These are phyloP conservation scores for Himalopsyche japonica DNA, from an alignment of 2,888 invertebrate species.

Conservation along the genomic window DNA sequence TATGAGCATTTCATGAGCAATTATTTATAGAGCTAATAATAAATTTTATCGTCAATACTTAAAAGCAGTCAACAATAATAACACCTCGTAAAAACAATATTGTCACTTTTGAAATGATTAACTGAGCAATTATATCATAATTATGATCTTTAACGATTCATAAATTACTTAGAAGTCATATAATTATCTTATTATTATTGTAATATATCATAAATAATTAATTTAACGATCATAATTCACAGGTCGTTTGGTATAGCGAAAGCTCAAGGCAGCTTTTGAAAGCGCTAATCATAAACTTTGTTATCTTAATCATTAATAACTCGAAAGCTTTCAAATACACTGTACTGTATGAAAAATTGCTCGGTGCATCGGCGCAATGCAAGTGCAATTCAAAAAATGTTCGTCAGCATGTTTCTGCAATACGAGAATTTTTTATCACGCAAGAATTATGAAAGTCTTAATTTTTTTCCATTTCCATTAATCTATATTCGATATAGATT, in stretches of 20 bases:
- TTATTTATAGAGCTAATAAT: no score
- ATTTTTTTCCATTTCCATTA: no score
- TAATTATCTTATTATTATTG: not conserved
- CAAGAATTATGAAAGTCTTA: no score
- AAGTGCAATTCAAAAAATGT: not conserved
- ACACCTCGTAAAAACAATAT: no score
- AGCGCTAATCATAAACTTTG: constrained; percentile 34
- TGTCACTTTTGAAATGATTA: no score
- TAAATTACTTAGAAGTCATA: not conserved
- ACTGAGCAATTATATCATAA: not conserved
- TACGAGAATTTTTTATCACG: no score
- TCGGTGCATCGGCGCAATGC: constrained; percentile 2
- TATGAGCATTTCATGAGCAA: no score
- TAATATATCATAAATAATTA: not conserved
- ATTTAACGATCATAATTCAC: not conserved
- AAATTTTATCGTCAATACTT: no score
- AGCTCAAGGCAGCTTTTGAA: not conserved
- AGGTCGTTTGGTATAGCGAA: not conserved
- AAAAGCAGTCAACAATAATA: no score
- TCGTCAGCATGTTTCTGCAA: not conserved
- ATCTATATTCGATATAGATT: no score
- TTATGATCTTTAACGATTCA: not conserved
- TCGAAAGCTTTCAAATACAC: constrained; percentile 29
- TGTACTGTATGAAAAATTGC: constrained; percentile 28
- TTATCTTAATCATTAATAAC: constrained; percentile 39